Evolutionary conservation across 2,113 vertebrate genomes (phyloP), one percentile per base, ranked within the genome.

Genomic region (Progne subis): DNA sequence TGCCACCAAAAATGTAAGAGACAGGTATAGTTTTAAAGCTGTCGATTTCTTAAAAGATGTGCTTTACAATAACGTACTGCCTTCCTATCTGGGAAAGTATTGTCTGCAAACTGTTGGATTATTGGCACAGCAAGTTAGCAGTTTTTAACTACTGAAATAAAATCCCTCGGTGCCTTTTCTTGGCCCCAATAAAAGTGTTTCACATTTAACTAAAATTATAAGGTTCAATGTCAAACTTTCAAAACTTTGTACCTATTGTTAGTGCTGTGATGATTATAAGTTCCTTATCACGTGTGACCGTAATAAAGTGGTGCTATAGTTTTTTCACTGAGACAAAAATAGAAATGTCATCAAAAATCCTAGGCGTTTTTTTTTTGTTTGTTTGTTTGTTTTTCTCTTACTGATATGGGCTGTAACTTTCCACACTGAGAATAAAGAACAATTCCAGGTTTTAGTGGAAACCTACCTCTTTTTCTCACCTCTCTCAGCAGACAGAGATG

Each of bases 151-250:
- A 77, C 52, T 85, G 84, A 85, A 94, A 60, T 79, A 80, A 92
- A 89, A 75, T 90, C 67, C 55, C 61, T 31, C 8, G 32, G 32
- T 63, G 18, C 19, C 16, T 90, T 87, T 92, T 43, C 37, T 47
- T 89, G 77, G 24, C 49, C 55, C 16, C 26, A 1, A 10, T 41
- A 78, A 88, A 57, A 46, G n/a, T 80, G 53, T 31, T 92, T n/a
- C 41, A 64, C 32, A 34, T 76, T 82, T 95, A 94, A 95, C 89
- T 95, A 94, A 94, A 92, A 92, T 77, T 85, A 55, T 6, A 32
- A 89, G 76, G 37, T 81, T 93, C 49, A 87, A 7, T 2, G 3
- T 90, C 44, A 88, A 2, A 41, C 56, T 93, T 90, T 92, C 17
- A 83, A 79, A 86, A 69, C 1, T 7, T 75, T 85, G 28, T 78